Conservation (phyloP, 2,888 invertebrate species). For the Ptychoptera albimana region DNA sequence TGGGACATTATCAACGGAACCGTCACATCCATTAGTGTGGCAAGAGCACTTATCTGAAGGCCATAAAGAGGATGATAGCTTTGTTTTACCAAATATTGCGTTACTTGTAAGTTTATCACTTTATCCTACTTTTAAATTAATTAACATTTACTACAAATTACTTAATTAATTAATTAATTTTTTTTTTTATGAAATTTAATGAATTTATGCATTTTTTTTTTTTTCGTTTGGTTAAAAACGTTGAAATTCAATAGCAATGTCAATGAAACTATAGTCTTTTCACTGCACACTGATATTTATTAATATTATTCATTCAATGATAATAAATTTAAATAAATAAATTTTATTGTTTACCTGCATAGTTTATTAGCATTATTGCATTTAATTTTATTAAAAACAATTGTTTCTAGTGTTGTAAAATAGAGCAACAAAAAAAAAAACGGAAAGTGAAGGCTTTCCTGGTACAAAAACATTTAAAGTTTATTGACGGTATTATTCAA, state of each 20-base stretch:
- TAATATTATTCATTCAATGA: too few relatives aligned
- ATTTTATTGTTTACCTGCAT: too few relatives aligned
- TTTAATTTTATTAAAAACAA: too few relatives aligned
- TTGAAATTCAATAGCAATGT: background rate
- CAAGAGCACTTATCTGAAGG: slow-evolving; percentile 63
- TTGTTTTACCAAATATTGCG: slow-evolving; percentile 69
- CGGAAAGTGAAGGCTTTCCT: too few relatives aligned
- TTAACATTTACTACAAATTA: background rate
- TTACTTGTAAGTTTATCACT: slow-evolving; percentile 49
- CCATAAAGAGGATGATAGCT: slow-evolving; percentile 50
- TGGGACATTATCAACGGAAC: slow-evolving; percentile 51
- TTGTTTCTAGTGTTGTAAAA: too few relatives aligned
- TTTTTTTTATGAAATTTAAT: background rate
- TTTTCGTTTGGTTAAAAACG: too few relatives aligned
- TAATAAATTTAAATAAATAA: too few relatives aligned
- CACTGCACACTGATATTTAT: background rate
- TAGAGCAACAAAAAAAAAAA: too few relatives aligned
- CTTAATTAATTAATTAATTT: background rate
- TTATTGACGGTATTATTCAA: too few relatives aligned
- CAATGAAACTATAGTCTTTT: background rate
- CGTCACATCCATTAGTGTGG: slow-evolving; percentile 59
- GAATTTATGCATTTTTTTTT: background rate
- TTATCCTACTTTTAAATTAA: background rate
- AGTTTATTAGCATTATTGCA: too few relatives aligned
- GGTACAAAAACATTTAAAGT: too few relatives aligned